These are phyloP conservation scores for Salvelinus sp. DNA, from an alignment of 2,113 vertebrate genomes.

Conservation along the genomic window DNA sequence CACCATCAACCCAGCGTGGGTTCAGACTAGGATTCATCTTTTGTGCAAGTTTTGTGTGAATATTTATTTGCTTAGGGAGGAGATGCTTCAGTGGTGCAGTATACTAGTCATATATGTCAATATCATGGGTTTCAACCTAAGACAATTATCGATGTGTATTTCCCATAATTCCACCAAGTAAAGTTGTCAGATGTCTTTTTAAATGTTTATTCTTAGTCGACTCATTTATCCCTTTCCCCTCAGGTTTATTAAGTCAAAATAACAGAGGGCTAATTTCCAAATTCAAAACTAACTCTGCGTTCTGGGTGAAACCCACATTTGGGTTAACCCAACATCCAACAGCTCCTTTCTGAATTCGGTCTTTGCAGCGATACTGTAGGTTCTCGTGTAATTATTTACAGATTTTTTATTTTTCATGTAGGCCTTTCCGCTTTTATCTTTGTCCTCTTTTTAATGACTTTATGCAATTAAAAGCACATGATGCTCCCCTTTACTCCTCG, in stretches of 20 bases:
- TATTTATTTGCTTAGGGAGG: no score
- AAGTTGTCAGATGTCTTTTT: constrained; percentile 48
- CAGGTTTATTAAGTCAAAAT: constrained; percentile 21
- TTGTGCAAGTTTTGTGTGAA: not conserved
- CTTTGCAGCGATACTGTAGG: not conserved
- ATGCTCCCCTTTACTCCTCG: constrained; percentile 47
- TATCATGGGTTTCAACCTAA: not conserved
- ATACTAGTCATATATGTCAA: no score
- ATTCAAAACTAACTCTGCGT: constrained; percentile 11
- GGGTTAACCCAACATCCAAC: constrained; percentile 29
- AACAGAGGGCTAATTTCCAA: constrained; percentile 14
- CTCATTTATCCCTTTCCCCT: constrained; percentile 34
- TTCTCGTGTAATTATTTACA: constrained; percentile 28
- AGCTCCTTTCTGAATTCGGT: constrained; percentile 25
- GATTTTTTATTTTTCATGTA: constrained; percentile 3
- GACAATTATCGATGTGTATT: constrained; percentile 31
- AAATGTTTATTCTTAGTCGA: constrained; percentile 44
- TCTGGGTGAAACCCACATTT: constrained; percentile 29
- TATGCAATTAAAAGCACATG: constrained; percentile 74
- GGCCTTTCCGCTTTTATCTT: constrained; percentile 54
- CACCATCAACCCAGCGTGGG: no score
- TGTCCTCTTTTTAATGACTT: constrained; percentile 58
- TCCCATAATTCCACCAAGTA: constrained; percentile 35
- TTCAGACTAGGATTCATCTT: no score
- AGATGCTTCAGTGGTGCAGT: no score